A percentile compares a stretch with the other conserved stretches of the same genome.
These are phyloP conservation scores for Aplochiton taeniatus DNA, from an alignment of 2,797 vertebrate species.

Conservation along the genomic window DNA sequence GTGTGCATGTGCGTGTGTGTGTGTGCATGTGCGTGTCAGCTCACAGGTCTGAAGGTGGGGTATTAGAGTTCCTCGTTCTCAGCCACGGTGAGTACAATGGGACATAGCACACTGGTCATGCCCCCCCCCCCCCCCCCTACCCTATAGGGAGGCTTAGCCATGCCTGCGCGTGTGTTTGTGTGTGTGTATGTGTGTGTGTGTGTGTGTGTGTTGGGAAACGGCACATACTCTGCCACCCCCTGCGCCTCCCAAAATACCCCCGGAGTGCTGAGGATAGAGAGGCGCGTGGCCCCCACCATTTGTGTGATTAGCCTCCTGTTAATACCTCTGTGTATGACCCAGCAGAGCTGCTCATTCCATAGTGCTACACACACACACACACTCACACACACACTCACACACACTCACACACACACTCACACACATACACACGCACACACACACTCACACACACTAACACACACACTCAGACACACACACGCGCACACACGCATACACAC, in stretches of 20 bases:
- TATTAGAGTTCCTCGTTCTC: too few species aligned
- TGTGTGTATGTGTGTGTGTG: too few species aligned
- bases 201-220: conserved; percentile 7
- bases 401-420: too few species aligned
- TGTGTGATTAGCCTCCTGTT: conserved; percentile 52
- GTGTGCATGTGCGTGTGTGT: neutral
- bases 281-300: conserved; percentile 31
- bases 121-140: too few species aligned
- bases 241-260: conserved; percentile 42
- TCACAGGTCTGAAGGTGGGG: too few species aligned
- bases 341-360: conserved; percentile 68
- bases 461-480: neutral
- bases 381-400: neutral
- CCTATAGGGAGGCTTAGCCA: too few species aligned
- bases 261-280: conserved; percentile 68
- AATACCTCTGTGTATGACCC: conserved; percentile 43
- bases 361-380: conserved; percentile 19
- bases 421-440: too few species aligned
- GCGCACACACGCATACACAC: neutral
- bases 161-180: too few species aligned
- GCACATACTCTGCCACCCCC: conserved; percentile 25
- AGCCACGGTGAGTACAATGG: neutral
- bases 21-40: neutral
- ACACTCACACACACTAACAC: neutral
- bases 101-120: too few species aligned